These are phyloP conservation scores for Malthinus seriepunctatus DNA, from an alignment of 2,888 invertebrate species.

Conservation along the genomic window DNA sequence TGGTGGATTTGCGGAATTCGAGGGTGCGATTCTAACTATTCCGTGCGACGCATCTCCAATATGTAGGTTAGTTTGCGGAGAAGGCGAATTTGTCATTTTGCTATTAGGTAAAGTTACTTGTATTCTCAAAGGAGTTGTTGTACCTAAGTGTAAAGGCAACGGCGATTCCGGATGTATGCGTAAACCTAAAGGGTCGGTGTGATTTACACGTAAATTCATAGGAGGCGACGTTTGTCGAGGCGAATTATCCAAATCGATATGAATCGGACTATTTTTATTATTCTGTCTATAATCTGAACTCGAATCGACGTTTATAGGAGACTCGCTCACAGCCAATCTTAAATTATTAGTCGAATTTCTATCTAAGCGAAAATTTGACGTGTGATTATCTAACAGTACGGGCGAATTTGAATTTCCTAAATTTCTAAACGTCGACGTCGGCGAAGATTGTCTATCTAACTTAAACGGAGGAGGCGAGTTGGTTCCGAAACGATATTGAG, in stretches of 20 bases:
- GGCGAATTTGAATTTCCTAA: constrained; percentile 23
- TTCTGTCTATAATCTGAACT: constrained; percentile 31
- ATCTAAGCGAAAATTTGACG: constrained; percentile 38
- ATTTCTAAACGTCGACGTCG: constrained; percentile 21
- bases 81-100: constrained; percentile 40
- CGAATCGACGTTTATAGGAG: constrained; percentile 43
- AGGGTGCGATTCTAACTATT: constrained; percentile 52
- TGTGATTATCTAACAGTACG: constrained; percentile 12
- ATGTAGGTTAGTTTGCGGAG: constrained; percentile 42
- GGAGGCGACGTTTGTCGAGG: constrained; percentile 47
- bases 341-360: constrained; percentile 31
- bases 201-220: constrained; percentile 46
- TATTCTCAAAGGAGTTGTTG: constrained; percentile 50
- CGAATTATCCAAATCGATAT: constrained; percentile 39
- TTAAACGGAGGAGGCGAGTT: constrained; percentile 43
- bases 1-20: constrained; percentile 45
- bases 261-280: constrained; percentile 43
- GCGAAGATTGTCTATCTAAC: constrained; percentile 30
- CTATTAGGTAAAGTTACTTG: constrained; percentile 46
- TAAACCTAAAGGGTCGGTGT: constrained; percentile 19
- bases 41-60: constrained; percentile 36
- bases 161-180: constrained; percentile 44
- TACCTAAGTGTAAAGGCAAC: constrained; percentile 46
- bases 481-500: constrained; percentile 51
- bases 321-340: constrained; percentile 42